These are phyloP conservation scores for Gyps fulvus DNA, from an alignment of 2,113 vertebrate species.

Conservation along the genomic window DNA sequence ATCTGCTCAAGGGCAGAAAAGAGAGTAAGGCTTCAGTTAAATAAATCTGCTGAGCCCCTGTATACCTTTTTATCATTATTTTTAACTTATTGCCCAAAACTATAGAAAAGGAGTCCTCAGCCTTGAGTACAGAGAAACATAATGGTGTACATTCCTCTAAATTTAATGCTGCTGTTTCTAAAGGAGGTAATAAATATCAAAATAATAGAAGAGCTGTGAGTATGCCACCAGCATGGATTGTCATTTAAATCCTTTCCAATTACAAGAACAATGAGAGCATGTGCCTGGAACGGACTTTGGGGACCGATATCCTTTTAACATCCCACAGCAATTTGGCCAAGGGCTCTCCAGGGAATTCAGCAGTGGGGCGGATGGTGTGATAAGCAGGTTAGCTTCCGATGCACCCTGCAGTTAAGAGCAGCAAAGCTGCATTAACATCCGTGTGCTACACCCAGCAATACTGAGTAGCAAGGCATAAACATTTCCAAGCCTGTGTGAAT, in stretches of 20 bases:
- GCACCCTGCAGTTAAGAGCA: rapidly evolving
- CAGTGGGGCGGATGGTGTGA: background rate
- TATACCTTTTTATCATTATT: background rate
- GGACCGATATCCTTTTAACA: background rate
- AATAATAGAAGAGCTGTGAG: background rate
- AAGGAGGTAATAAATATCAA: background rate
- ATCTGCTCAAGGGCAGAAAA: background rate
- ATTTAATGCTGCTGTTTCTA: background rate
- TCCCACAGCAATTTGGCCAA: background rate
- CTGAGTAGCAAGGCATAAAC: background rate
- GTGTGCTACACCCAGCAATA: rapidly evolving
- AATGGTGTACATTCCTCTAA: background rate
- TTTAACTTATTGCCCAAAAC: background rate
- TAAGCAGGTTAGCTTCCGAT: background rate
- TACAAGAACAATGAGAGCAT: slow-evolving; percentile 22
- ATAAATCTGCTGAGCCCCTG: background rate
- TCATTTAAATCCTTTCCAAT: slow-evolving; percentile 22
- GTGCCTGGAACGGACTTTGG: background rate
- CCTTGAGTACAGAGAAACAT: background rate
- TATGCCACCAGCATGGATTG: background rate
- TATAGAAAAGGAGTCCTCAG: background rate
- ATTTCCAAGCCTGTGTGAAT: background rate
- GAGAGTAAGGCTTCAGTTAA: background rate
- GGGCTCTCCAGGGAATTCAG: background rate
- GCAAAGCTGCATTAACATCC: background rate